Evolutionary conservation across 2,888 invertebrate genomes (phyloP), one percentile per base, ranked within the genome.

Genomic region (Halictus quadricinctus): DNA sequence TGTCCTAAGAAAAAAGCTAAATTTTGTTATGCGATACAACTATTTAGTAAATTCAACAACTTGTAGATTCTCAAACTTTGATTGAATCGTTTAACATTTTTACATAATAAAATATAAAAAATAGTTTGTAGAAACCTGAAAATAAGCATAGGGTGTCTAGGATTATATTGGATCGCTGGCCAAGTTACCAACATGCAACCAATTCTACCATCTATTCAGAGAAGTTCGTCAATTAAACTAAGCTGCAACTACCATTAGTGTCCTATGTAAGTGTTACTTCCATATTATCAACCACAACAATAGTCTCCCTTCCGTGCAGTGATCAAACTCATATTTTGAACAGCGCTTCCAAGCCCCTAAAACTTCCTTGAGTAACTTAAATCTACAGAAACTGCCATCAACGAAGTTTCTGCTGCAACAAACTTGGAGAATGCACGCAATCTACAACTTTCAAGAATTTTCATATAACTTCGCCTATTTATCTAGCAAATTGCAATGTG

Each of bases 221-320:
- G 13, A 74, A 75, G 58, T 60, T 60, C 25, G 41, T 58, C 60
- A 75, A 60, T 75, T 75, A 75, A 75, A 58, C 75, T 58, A 75
- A 54, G n/a, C 41, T 75, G 25, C 58, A 58, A 75, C 58, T 75
- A 41, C 60, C 41, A 60, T 75, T 41, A 60, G 18, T 10, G 58
- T 60, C n/a, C 54, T 8, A 75, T 43, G 43, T 60, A 69, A 41
- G 41, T 69, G 41, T 69, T 69, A 36, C 69, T 21, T 21, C 69
- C 18, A 12, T 69, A 41, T 69, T 69, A 69, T 36, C 69, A 36
- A 4, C 36, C 69, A 12, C 69, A 41, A 69, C 41, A 69, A 69
- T 69, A 21, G 18, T 21, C 10, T 69, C 41, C 12, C 69, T 12
- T 21, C 41, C 69, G 21, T 21, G 69, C 36, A 18, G 21, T 36